Base-by-base conservation (phyloP, 2,797 vertebrate species). In the Dendrocincla tyrannina region DNA sequence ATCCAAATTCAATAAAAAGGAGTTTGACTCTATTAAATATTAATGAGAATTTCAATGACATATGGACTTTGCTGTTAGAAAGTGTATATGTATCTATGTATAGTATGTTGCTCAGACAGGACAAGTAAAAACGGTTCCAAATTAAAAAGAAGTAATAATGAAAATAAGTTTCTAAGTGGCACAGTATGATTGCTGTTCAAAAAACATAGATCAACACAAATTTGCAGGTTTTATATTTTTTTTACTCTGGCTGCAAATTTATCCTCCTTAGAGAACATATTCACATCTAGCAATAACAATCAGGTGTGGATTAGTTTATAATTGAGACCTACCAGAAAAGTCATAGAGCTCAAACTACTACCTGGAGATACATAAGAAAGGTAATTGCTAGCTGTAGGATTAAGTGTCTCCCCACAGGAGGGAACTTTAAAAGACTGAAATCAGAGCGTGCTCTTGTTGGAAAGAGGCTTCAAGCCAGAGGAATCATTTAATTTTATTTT, bases 331-430 rank as follows among this genome's bases (percentile, higher is more conserved):
- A 95, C 39, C 58, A 90, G 83, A 95, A 94, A 97, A 97, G 80
- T 88, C 80, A 88, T 27, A 91, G 90, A 94, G 80, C 83, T 95
- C 84, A 94, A 95, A 95, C 79, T 89, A 72, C 88, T 96, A 86
- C 82, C 93, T 91, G 82, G 85, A 94, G 94, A 81, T 93, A 50
- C 79, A 69, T 93, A 95, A 94, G 66, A 76, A 93, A 90, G 18
- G 70, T 95, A 96, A 97, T 95, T 97, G 76, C 88, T 91, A 95
- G 83, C 83, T 91, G 74, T 91, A 95, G 90, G 91, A 91, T 94
- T 91, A 88, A 97, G 94, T 85, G 74, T 91, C 62, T 95, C 49
- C 53, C 69, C 66, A 30, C 79, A 91, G 85, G 80, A 95, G 85
- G 69, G 50, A 63, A 92, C 35, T 94, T 88, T 80, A 83, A 95